Conservation (phyloP, 1,140 invertebrate genomes). For the Onthophagus taurus region DNA sequence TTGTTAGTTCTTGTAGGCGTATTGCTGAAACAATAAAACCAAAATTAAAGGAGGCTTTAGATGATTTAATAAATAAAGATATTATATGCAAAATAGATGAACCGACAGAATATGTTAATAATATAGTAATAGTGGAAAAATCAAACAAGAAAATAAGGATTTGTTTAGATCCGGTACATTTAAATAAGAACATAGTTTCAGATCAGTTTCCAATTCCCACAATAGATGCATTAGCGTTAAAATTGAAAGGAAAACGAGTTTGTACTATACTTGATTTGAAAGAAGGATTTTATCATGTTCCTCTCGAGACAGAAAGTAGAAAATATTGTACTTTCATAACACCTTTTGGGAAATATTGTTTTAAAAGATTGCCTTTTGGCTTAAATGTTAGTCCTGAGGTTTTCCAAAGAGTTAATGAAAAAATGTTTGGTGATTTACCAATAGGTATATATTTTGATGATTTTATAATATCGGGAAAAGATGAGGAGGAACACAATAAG, state of each 20-base stretch:
- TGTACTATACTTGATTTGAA: slow-evolving; percentile 40
- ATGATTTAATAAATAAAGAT: slow-evolving; percentile 5
- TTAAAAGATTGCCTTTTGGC: slow-evolving; percentile 33
- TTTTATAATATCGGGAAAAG: slow-evolving; percentile 14
- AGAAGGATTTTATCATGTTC: slow-evolving; percentile 27
- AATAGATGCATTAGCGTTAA: slow-evolving; percentile 32
- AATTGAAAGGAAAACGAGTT: slow-evolving; percentile 27
- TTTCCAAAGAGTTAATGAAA: slow-evolving; percentile 30
- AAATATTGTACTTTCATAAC: slow-evolving; percentile 34
- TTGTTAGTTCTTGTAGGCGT: slow-evolving; percentile 6
- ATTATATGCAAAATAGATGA: slow-evolving; percentile 1
- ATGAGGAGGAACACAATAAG: slow-evolving; percentile 15
- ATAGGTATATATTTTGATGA: slow-evolving; percentile 21
- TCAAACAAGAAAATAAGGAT: slow-evolving; percentile 36
- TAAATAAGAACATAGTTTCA: slow-evolving; percentile 38
- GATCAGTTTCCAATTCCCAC: slow-evolving; percentile 36
- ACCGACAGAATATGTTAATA: slow-evolving; percentile 11
- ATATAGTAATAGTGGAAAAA: slow-evolving; percentile 37
- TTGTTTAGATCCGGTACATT: slow-evolving; percentile 40
- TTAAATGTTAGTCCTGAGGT: slow-evolving; percentile 32
- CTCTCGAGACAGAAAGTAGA: slow-evolving; percentile 19
- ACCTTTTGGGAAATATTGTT: slow-evolving; percentile 31
- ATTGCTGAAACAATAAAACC: background rate
- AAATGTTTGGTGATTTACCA: slow-evolving; percentile 19
- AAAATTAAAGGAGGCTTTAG: slow-evolving; percentile 6